A percentile compares a stretch with the other conserved stretches of the same genome.
These are phyloP conservation scores for Mylabris phalerata DNA, from an alignment of 1,140 invertebrate genomes.

Conservation along the genomic window DNA sequence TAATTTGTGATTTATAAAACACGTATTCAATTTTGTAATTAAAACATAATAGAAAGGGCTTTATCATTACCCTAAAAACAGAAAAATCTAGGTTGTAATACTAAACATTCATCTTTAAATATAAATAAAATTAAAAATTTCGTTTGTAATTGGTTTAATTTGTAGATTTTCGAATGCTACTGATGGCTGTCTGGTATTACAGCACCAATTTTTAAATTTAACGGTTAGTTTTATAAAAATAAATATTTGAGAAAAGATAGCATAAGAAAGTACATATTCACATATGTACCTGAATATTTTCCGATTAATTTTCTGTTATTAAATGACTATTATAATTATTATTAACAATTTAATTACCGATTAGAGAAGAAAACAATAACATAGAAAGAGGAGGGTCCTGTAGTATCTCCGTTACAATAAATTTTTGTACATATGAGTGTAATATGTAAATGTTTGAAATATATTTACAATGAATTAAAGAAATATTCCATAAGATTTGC, in stretches of 20 bases:
- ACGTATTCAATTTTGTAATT: constrained; percentile 13
- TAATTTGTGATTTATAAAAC: constrained; percentile 13
- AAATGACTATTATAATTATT: too few species aligned
- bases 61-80: constrained; percentile 11
- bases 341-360: too few species aligned
- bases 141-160: too few species aligned
- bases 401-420: background rate
- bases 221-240: constrained; percentile 13
- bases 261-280: constrained; percentile 28
- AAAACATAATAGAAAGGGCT: background rate
- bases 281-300: constrained; percentile 29
- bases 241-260: background rate
- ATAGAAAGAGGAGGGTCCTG: too few species aligned
- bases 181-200: too few species aligned
- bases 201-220: background rate
- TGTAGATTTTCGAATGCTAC: too few species aligned
- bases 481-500: constrained; percentile 1
- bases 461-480: constrained; percentile 14
- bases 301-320: too few species aligned
- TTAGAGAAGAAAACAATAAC: too few species aligned
- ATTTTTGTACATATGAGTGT: constrained; percentile 13
- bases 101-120: constrained; percentile 3
- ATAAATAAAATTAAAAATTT: background rate
- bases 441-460: constrained; percentile 11
- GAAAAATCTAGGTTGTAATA: constrained; percentile 5